Percentiles rank a stretch among this genome's conserved stretches.
phyloP scores from a whole-genome alignment of 2,113 vertebrate species.

The Bagarius yarrelli region DNA sequence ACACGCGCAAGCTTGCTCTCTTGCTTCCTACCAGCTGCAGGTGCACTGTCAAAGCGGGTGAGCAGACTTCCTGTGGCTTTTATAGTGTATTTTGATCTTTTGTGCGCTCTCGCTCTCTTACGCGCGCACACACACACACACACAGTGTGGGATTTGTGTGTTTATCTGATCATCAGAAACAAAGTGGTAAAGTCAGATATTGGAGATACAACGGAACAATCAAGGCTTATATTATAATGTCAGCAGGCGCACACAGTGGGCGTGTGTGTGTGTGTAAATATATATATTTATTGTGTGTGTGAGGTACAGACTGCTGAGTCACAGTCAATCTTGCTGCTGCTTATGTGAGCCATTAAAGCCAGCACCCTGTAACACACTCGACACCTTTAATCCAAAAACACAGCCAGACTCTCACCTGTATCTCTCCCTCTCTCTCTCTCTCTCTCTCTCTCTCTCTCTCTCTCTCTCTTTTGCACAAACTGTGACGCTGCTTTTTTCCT shows the following conservation, averaged over 20 bases:
- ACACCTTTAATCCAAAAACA: constrained; percentile 18
- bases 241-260: background rate
- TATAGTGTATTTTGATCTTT: background rate
- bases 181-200: background rate
- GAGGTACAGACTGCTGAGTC: constrained; percentile 21
- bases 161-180: constrained; percentile 2
- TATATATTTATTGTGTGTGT: constrained; percentile 23
- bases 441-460: too few species aligned
- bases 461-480: too few species aligned
- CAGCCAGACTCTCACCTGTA: background rate
- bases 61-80: constrained; percentile 49
- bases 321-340: constrained; percentile 28
- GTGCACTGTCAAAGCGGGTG: constrained; percentile 33
- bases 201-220: background rate
- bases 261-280: constrained; percentile 14
- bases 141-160: background rate
- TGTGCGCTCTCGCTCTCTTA: background rate
- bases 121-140: constrained; percentile 12
- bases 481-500: too few species aligned
- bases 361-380: constrained; percentile 10
- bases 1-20: background rate
- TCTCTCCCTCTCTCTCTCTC: background rate
- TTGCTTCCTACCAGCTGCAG: constrained; percentile 33
- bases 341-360: constrained; percentile 9
- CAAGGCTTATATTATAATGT: background rate